Base-by-base conservation (phyloP, 2,797 vertebrate species). In the Rallus crepitans region DNA sequence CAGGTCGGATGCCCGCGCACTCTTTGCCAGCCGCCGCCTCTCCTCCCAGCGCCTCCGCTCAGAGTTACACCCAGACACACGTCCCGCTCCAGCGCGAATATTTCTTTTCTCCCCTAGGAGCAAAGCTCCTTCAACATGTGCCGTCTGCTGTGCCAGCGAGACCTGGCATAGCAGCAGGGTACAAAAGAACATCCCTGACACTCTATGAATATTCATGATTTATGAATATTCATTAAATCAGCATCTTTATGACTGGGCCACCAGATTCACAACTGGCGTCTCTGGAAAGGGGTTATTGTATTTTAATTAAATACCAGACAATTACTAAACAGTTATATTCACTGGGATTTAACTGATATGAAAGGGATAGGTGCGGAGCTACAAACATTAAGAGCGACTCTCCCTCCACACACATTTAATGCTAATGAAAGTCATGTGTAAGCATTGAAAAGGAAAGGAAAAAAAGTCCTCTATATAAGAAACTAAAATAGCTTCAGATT, bases 161-260 rank as follows among this genome's bases (percentile, higher is more conserved):
- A 97, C 97, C 96, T 97, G 96, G 97, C 96, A 97, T 96, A 97
- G 96, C 96, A 96, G 96, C 95, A 96, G 95, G 95, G 95, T 97
- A 97, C 96, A 97, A 97, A 97, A 97, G 97, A 97, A 97, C 96
- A 97, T 97, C 97, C 96, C 97, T 97, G 94, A 97, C 91, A 90
- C 69, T 82, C 92, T 82, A 97, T 97, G 97, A 97, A 97, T 97
- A 97, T 97, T 97, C 97, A 97, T 97, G 93, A 96, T 94, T 96
- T 96, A 97, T 97, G 96, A 97, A 97, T 97, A 97, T 97, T 97
- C 97, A 97, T 97, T 97, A 97, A 97, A 97, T 97, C 97, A 97
- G 97, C 95, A 96, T 97, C 96, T 97, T 96, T 97, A 97, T 97
- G 97, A 96, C 97, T 96, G 96, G 97, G 97, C 96, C 97, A 96